These are phyloP conservation scores for Drosophila koepferae DNA, from an alignment of 2,888 invertebrate species.

Conservation along the genomic window DNA sequence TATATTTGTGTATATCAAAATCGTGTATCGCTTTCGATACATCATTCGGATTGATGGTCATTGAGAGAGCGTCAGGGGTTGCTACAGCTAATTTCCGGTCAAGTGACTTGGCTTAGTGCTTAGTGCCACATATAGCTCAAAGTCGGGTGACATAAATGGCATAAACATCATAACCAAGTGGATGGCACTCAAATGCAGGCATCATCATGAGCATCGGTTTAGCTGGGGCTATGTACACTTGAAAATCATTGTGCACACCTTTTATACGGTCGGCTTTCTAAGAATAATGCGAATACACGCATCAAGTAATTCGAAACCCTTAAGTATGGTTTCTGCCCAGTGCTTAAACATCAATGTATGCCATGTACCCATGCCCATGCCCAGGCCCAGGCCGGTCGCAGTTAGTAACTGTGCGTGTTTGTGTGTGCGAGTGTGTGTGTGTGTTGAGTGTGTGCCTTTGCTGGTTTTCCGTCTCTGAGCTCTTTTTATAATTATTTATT, in stretches of 20 bases:
- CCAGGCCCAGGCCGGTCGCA: background rate
- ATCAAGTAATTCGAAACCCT: constrained; percentile 78
- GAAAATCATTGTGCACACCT: constrained; percentile 80
- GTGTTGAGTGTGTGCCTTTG: constrained; percentile 43
- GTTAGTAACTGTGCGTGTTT: constrained; percentile 2
- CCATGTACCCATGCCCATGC: constrained; percentile 48
- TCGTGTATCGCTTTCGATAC: background rate
- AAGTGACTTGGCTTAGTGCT: constrained; percentile 24
- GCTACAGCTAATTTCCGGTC: constrained; percentile 47
- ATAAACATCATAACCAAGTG: constrained; percentile 26
- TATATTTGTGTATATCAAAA: background rate
- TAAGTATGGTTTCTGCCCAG: constrained; percentile 81
- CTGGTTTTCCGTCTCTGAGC: constrained; percentile 29
- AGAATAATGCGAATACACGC: constrained; percentile 82
- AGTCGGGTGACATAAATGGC: constrained; percentile 32
- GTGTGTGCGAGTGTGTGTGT: constrained; percentile 27
- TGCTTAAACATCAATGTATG: constrained; percentile 81
- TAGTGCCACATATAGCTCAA: constrained; percentile 16
- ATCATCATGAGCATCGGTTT: constrained; percentile 38
- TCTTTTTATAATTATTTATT: constrained; percentile 83
- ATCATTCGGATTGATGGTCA: constrained; percentile 1
- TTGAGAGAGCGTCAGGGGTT: constrained; percentile 16
- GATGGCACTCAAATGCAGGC: constrained; percentile 21
- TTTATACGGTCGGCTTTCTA: constrained; percentile 82
- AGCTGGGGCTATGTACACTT: constrained; percentile 44